These are phyloP conservation scores for Cinara cedri DNA, from an alignment of 2,888 invertebrate species.

Conservation along the genomic window DNA sequence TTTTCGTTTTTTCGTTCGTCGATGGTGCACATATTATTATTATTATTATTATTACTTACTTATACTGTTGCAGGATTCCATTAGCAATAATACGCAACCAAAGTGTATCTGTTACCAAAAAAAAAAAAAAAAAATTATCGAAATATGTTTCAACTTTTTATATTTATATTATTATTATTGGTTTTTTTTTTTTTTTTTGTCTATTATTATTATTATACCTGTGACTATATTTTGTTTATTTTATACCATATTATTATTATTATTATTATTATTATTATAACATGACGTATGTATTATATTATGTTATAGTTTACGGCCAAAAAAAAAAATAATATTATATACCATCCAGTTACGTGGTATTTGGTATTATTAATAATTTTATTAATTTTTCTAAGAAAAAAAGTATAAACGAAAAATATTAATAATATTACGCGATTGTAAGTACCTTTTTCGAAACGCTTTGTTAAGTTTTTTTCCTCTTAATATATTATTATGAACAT, in stretches of 20 bases:
- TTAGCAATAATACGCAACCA: constrained; percentile 56
- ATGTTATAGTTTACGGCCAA: constrained; percentile 32
- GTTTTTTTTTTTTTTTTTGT: constrained; percentile 23
- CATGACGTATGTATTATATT: background rate
- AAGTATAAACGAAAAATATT: too few species aligned
- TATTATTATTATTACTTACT: background rate
- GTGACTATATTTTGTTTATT: constrained; percentile 17
- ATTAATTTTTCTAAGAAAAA: too few species aligned
- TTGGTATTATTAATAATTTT: too few species aligned
- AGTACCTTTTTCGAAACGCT: background rate
- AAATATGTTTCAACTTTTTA: constrained; percentile 46
- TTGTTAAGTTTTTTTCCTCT: constrained; percentile 23
- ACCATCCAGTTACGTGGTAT: constrained; percentile 7
- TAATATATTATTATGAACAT: background rate
- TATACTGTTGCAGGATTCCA: constrained; percentile 48
- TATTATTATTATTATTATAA: constrained; percentile 20
- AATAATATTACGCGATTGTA: too few species aligned
- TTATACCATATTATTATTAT: constrained; percentile 18
- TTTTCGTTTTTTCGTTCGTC: constrained; percentile 30
- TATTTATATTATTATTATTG: constrained; percentile 43
- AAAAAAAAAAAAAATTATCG: constrained; percentile 2
- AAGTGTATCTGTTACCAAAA: constrained; percentile 50
- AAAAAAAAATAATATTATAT: constrained; percentile 17
- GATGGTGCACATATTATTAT: constrained; percentile 38
- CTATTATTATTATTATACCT: constrained; percentile 33